phyloP scores from a whole-genome alignment of 2,888 invertebrate genomes.

The Acanthoscelides obtectus region DNA sequence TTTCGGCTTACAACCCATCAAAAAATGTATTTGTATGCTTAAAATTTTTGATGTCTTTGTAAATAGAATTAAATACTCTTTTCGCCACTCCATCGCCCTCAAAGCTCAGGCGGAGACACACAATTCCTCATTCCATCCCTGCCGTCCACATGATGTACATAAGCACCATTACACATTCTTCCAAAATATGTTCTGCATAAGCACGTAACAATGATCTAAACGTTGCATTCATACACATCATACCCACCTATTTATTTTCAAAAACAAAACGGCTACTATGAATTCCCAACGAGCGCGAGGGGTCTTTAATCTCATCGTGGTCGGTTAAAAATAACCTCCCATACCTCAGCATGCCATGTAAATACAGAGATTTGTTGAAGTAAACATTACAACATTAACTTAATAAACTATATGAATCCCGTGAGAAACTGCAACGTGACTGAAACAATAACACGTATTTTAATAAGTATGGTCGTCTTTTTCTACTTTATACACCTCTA shows the following conservation, averaged over 20 bases:
- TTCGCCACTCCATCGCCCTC: too few relatives aligned
- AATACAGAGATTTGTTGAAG: constrained; percentile 31
- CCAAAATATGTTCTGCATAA: not conserved
- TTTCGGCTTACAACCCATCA: too few relatives aligned
- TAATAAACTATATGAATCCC: constrained; percentile 43
- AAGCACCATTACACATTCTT: not conserved
- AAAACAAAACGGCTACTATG: not conserved
- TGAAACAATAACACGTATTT: constrained; percentile 49
- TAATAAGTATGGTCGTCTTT: constrained; percentile 43
- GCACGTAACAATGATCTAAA: not conserved
- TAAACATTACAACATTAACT: constrained; percentile 32
- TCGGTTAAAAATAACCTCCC: not conserved
- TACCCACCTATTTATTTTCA: not conserved
- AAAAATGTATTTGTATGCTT: too few relatives aligned
- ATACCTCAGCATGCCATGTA: constrained; percentile 4
- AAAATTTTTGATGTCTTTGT: too few relatives aligned
- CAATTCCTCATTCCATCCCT: not conserved
- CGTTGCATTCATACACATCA: not conserved
- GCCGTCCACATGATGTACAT: not conserved
- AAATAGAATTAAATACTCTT: too few relatives aligned
- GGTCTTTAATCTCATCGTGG: not conserved
- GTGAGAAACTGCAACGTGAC: constrained; percentile 50
- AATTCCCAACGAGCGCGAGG: not conserved
- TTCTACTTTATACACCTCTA: constrained; percentile 19
- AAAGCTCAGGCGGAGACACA: too few relatives aligned